A percentile compares a stretch with the other conserved stretches of the same genome.
phyloP scores from a whole-genome alignment of 2,797 vertebrate species.

The Paramormyrops hopkinsi region DNA sequence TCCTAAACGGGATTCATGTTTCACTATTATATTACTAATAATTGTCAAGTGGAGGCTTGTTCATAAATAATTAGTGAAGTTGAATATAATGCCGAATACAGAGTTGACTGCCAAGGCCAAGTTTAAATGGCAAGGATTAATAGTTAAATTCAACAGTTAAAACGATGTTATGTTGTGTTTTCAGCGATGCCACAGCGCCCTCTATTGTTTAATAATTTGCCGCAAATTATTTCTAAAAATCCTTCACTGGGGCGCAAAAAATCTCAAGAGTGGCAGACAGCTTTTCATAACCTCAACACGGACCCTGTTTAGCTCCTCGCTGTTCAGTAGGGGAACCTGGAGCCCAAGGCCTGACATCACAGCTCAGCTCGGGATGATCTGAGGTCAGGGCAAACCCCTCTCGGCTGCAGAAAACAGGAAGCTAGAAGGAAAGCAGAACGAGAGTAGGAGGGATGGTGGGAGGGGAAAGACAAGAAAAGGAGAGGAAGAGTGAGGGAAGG shows the following conservation, averaged over 20 bases:
- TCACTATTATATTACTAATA: neutral
- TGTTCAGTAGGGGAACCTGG: conserved; percentile 42
- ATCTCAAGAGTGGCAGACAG: neutral
- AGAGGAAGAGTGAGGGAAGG: neutral
- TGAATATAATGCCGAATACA: neutral
- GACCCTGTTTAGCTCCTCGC: neutral
- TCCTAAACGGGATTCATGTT: too few relatives aligned
- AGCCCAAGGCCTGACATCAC: conserved; percentile 54
- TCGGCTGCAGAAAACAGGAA: conserved; percentile 47
- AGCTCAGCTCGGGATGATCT: conserved; percentile 49
- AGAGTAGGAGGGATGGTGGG: conserved; percentile 19
- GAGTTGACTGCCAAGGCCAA: neutral
- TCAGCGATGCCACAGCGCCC: neutral
- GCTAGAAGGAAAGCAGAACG: conserved; percentile 50
- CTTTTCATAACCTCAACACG: neutral
- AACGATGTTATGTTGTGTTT: neutral
- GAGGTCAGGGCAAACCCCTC: neutral
- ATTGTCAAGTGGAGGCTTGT: neutral
- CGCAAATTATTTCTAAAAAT: neutral
- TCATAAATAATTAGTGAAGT: neutral
- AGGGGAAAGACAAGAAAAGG: conserved; percentile 34
- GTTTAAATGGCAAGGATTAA: neutral
- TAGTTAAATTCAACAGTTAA: too few relatives aligned
- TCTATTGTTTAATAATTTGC: neutral
- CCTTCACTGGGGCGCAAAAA: neutral